A percentile compares a stretch with the other conserved stretches of the same genome.
phyloP scores from a whole-genome alignment of 2,888 invertebrate genomes.

The Argyresthia goedartella region DNA sequence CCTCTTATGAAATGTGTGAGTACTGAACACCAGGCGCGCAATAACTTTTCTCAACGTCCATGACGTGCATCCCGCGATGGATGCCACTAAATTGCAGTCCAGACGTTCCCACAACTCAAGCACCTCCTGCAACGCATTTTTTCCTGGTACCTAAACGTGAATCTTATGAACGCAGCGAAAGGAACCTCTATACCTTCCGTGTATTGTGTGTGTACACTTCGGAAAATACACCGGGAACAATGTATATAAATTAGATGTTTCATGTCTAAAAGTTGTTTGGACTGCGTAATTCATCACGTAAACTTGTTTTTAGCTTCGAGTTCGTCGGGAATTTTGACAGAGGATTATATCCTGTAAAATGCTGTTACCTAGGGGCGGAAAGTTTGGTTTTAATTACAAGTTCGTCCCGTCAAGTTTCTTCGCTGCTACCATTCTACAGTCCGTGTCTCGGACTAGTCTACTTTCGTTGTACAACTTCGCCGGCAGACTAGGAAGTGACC shows the following conservation, averaged over 20 bases:
- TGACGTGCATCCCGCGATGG: constrained; percentile 16
- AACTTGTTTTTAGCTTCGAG: not conserved
- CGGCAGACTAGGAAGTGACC: constrained; percentile 52
- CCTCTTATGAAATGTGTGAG: constrained; percentile 52
- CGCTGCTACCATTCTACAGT: too few species aligned
- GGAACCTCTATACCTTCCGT: constrained; percentile 10
- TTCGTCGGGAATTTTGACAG: too few species aligned
- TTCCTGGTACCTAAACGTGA: constrained; percentile 3
- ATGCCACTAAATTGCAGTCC: constrained; percentile 30
- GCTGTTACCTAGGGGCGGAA: not conserved
- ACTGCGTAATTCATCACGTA: constrained; percentile 1
- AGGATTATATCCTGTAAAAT: not conserved
- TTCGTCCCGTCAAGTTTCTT: too few species aligned
- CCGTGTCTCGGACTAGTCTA: constrained; percentile 26
- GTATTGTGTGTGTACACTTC: constrained; percentile 14
- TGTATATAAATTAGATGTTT: constrained; percentile 12
- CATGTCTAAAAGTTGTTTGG: not conserved
- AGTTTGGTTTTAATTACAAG: not conserved
- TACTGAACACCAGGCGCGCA: constrained; percentile 23
- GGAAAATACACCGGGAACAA: constrained; percentile 8
- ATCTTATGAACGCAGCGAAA: constrained; percentile 1
- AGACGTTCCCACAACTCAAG: constrained; percentile 20
- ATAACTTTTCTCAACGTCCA: constrained; percentile 44
- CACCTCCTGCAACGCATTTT: constrained; percentile 7
- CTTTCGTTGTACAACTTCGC: constrained; percentile 51